Conservation (phyloP, 1,140 invertebrate genomes). For the Trichonephila clavata region DNA sequence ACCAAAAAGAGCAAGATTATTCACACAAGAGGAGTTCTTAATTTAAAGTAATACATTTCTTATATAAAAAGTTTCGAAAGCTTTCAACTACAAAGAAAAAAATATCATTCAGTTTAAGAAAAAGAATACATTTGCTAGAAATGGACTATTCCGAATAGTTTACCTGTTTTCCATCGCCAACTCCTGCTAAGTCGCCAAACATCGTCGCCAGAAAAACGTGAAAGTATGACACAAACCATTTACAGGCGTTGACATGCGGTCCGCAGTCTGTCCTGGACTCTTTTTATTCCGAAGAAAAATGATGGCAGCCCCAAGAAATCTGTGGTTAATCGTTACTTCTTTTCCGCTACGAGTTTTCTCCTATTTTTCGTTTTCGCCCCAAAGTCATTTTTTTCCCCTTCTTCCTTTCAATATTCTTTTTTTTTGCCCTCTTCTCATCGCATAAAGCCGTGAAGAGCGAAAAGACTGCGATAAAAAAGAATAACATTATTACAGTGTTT, state of each 20-base stretch:
- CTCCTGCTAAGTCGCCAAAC: slow-evolving; percentile 28
- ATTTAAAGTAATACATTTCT: too few species aligned
- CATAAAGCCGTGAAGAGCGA: background rate
- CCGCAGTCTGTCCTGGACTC: slow-evolving; percentile 23
- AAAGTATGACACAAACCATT: slow-evolving; percentile 66
- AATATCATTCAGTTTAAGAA: background rate
- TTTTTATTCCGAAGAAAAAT: slow-evolving; percentile 70
- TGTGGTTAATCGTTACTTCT: slow-evolving; percentile 71
- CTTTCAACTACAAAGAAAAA: background rate
- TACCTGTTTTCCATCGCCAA: background rate
- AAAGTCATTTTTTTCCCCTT: slow-evolving; percentile 40
- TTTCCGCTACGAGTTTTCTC: slow-evolving; percentile 28
- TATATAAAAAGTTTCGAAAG: too few species aligned
- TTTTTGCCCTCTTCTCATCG: slow-evolving; percentile 30
- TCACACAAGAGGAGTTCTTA: too few species aligned
- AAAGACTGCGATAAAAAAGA: slow-evolving; percentile 46
- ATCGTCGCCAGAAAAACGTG: background rate
- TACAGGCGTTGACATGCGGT: slow-evolving; percentile 57
- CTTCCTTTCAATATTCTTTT: slow-evolving; percentile 24
- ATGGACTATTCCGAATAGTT: too few species aligned
- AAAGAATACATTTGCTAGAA: background rate
- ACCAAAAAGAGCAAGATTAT: too few species aligned
- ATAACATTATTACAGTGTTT: slow-evolving; percentile 73
- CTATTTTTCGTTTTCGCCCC: slow-evolving; percentile 26
- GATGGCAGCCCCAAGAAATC: slow-evolving; percentile 66